Percentiles rank a stretch among this genome's conserved stretches.
Evolutionary conservation across 1,140 invertebrate genomes (phyloP).

Genomic region (Cherax quadricarinatus): DNA sequence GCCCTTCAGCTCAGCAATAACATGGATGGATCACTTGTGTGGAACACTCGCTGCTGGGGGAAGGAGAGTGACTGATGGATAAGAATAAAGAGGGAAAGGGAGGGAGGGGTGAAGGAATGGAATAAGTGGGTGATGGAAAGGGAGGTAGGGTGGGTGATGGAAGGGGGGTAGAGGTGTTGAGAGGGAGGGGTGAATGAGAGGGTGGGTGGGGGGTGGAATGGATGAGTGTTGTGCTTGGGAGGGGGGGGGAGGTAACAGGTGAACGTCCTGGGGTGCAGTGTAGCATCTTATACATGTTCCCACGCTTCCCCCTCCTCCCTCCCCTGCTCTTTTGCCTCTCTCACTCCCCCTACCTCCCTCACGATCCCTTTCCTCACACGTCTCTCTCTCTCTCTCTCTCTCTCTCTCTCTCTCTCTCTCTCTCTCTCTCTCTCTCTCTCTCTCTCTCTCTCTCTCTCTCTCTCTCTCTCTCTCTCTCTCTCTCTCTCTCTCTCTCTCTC

Average conservation of each 20-base stretch:
- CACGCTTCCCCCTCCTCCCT: not conserved
- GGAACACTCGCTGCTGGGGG: too few species aligned
- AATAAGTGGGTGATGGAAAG: constrained; percentile 3
- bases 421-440: not conserved
- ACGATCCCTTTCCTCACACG: not conserved
- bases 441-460: constrained; percentile 11
- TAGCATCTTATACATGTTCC: constrained; percentile 23
- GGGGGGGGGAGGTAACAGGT: constrained; percentile 17
- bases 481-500: too few species aligned
- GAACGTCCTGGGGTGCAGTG: constrained; percentile 4
- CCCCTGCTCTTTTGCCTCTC: not conserved
- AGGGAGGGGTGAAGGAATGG: not conserved
- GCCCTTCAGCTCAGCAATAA: too few species aligned
- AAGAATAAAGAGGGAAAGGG: too few species aligned
- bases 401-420: not conserved
- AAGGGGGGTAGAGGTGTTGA: constrained; percentile 15
- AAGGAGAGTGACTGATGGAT: too few species aligned
- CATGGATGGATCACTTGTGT: too few species aligned
- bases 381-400: constrained; percentile 7
- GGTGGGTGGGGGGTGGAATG: constrained; percentile 22
- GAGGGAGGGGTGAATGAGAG: not conserved
- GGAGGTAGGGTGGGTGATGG: not conserved
- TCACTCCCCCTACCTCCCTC: not conserved
- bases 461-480: not conserved
- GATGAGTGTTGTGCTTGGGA: not conserved